Conservation (phyloP, 2,797 vertebrate species). For the Danionella dracula region DNA sequence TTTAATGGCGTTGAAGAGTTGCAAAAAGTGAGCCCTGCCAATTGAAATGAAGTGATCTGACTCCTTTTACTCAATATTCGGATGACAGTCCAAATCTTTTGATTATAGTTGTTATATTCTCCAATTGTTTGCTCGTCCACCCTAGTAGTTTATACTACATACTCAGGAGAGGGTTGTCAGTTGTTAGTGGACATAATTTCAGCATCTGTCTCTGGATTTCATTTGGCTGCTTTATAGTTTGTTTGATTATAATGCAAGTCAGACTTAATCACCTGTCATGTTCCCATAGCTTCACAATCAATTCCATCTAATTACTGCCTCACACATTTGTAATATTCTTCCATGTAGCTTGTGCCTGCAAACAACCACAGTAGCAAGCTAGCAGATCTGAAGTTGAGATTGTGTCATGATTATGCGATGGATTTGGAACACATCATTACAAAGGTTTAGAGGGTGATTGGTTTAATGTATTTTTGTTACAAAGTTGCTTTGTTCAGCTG, state of each 20-base stretch:
- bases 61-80: neutral
- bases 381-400: neutral
- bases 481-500: too few species aligned
- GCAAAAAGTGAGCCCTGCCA: neutral
- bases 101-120: slow-evolving; percentile 33
- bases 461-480: too few species aligned
- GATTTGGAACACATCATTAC: neutral
- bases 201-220: slow-evolving; percentile 7
- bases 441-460: too few species aligned
- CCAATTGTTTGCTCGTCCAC: slow-evolving; percentile 20
- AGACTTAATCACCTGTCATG: neutral
- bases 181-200: neutral
- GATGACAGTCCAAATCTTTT: neutral
- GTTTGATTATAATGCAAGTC: neutral
- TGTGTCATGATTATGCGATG: neutral
- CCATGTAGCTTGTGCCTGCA: neutral
- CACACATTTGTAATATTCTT: neutral
- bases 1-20: too few species aligned
- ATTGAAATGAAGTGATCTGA: neutral
- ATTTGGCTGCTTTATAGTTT: neutral
- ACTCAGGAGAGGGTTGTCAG: neutral
- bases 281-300: neutral
- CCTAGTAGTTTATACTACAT: neutral
- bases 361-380: slow-evolving; percentile 5
- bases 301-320: neutral